Evolutionary conservation across 2,113 vertebrate species (phyloP).

Genomic region (Rhabdomys dilectus): DNA sequence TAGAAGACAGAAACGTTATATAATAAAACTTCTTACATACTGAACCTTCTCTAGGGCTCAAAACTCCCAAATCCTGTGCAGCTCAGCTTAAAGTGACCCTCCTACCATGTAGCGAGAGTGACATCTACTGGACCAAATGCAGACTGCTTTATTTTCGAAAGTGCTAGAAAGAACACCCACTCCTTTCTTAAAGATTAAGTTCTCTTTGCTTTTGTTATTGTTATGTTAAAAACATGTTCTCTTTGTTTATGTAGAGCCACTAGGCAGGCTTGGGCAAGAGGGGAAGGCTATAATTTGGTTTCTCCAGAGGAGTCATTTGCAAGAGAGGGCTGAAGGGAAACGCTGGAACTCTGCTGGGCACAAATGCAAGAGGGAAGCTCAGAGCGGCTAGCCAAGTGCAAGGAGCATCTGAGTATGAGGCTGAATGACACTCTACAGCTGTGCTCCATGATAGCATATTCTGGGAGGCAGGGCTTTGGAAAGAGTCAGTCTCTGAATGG

Average conservation of each 20-base stretch:
- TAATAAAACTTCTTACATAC: neutral
- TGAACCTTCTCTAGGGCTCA: neutral
- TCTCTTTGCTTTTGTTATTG: neutral
- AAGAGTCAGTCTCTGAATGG: neutral
- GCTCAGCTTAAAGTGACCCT: neutral
- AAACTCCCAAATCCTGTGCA: neutral
- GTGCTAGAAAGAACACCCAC: neutral
- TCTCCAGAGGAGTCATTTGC: neutral
- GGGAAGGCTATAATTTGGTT: neutral
- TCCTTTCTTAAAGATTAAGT: conserved; percentile 28
- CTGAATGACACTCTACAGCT: neutral
- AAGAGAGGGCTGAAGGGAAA: neutral
- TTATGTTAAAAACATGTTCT: conserved; percentile 17
- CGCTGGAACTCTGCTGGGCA: neutral
- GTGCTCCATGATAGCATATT: neutral
- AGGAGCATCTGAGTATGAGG: neutral
- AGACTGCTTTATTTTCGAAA: conserved; percentile 41
- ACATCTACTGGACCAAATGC: conserved; percentile 78
- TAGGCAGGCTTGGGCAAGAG: neutral
- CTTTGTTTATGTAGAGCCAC: neutral
- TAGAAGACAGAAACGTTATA: conserved; percentile 17
- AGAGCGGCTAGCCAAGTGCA: neutral
- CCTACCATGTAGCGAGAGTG: conserved; percentile 61
- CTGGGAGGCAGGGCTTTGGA: neutral
- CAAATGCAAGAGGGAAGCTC: neutral